Evolutionary conservation across 2,888 invertebrate genomes (phyloP).

Genomic region (Urechis unicinctus): DNA sequence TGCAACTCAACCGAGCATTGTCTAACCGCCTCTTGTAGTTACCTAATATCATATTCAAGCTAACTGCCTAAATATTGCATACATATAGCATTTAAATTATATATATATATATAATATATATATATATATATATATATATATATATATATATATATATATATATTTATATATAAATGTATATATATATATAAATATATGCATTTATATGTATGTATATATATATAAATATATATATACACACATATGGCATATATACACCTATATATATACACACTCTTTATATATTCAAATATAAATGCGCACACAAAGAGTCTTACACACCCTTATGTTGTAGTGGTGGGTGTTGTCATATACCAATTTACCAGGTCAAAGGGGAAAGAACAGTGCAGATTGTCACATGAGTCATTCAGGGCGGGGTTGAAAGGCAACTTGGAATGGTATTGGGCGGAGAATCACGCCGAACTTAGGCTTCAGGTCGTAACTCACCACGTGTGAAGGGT

Average conservation of each 20-base stretch:
- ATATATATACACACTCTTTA: too few relatives aligned
- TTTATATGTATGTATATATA: too few relatives aligned
- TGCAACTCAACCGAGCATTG: too few relatives aligned
- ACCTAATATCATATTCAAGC: too few relatives aligned
- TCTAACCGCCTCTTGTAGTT: too few relatives aligned
- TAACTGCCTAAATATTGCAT: too few relatives aligned
- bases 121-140: conserved; percentile 3
- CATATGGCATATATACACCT: too few relatives aligned
- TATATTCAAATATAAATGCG: too few relatives aligned
- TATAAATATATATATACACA: too few relatives aligned
- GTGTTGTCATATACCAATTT: neutral
- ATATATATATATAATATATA: conserved; percentile 2
- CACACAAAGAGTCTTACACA: too few relatives aligned
- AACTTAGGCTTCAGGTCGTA: conserved; percentile 7
- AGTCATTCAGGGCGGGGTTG: neutral
- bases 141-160: neutral
- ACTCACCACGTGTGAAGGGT: neutral
- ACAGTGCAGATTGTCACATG: neutral
- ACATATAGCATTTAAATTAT: conserved; percentile 1
- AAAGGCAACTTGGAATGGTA: conserved; percentile 5
- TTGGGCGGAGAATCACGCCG: conserved; percentile 8
- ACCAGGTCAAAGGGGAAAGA: neutral
- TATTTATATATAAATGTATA: too few relatives aligned
- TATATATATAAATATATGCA: too few relatives aligned
- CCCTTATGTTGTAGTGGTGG: neutral